phyloP scores from a whole-genome alignment of 2,888 invertebrate genomes.

The Pammene fasciana region DNA sequence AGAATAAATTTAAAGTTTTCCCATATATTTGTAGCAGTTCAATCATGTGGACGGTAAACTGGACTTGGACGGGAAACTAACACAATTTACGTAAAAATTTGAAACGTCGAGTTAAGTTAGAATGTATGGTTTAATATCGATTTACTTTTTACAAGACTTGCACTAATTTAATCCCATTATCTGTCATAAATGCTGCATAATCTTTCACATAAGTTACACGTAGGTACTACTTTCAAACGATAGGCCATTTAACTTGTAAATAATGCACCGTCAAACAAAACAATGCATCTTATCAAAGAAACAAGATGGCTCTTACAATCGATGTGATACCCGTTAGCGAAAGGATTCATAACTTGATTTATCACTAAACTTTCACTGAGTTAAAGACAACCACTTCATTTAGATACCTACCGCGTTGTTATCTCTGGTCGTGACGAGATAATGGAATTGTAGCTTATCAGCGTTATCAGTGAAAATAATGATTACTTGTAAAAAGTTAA shows the following conservation, averaged over 20 bases:
- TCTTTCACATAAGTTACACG: neutral
- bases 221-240: neutral
- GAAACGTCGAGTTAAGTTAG: too few species aligned
- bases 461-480: slow-evolving; percentile 41
- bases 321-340: slow-evolving; percentile 43
- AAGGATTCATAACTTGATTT: slow-evolving; percentile 46
- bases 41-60: too few species aligned
- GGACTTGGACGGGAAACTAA: too few species aligned
- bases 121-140: too few species aligned
- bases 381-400: slow-evolving; percentile 7
- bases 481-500: slow-evolving; percentile 9
- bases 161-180: too few species aligned
- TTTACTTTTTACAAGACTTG: too few species aligned
- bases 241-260: slow-evolving; percentile 10
- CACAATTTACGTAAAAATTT: too few species aligned
- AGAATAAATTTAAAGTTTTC: too few species aligned
- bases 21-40: too few species aligned
- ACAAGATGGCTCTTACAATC: slow-evolving; percentile 43
- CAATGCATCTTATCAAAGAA: slow-evolving; percentile 12
- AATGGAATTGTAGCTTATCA: slow-evolving; percentile 25
- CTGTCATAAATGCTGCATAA: neutral
- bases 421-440: slow-evolving; percentile 33
- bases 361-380: slow-evolving; percentile 30
- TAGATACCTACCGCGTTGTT: slow-evolving; percentile 21
- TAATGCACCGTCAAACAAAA: neutral